Percentiles rank a stretch among this genome's conserved stretches.
Conservation (phyloP, 2,113 vertebrate species). For the Oriolus oriolus region DNA sequence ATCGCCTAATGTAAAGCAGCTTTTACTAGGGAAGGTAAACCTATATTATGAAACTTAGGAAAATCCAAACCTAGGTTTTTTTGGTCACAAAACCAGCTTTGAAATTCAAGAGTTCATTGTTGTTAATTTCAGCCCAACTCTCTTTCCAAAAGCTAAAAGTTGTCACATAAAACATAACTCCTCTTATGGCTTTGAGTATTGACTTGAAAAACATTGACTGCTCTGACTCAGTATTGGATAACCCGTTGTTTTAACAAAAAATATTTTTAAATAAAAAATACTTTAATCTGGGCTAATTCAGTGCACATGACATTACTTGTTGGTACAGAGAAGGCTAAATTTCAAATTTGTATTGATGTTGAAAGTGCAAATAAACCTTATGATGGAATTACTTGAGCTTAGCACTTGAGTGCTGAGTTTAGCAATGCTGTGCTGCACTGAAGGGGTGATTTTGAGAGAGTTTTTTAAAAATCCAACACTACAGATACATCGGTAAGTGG, state of each 20-base stretch:
- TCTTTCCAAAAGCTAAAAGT: not conserved
- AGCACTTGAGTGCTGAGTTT: not conserved
- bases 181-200: not conserved
- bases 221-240: not conserved
- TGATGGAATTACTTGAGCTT: not conserved
- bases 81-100: not conserved
- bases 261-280: not conserved
- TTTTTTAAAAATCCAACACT: not conserved
- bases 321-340: not conserved
- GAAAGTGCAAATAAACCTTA: not conserved
- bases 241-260: not conserved
- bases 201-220: not conserved
- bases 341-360: not conserved
- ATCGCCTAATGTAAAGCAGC: not conserved
- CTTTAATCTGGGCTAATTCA: not conserved
- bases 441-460: not conserved
- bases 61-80: not conserved
- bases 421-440: not conserved
- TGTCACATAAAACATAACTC: not conserved
- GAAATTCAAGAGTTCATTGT: not conserved
- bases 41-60: not conserved
- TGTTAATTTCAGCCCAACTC: not conserved
- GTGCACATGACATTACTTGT: not conserved
- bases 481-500: fast-evolving
- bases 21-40: not conserved